These are phyloP conservation scores for Gallinago stenura DNA, from an alignment of 2,797 vertebrate genomes.

Conservation along the genomic window DNA sequence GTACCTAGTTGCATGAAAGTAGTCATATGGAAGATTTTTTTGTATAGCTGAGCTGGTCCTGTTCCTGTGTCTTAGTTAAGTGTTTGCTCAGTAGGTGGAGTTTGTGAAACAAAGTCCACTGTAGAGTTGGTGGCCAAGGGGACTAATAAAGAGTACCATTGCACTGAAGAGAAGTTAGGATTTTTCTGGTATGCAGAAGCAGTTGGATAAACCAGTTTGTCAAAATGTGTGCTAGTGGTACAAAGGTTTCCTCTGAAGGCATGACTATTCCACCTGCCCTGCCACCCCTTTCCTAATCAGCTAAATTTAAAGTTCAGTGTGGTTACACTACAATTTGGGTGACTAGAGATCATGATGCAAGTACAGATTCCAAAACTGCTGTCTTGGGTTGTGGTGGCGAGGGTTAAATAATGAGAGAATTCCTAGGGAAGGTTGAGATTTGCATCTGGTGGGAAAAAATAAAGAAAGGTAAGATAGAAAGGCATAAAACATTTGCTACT, in stretches of 20 bases:
- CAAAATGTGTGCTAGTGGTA: not conserved
- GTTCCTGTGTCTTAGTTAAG: not conserved
- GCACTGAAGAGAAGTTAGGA: not conserved
- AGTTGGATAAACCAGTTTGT: not conserved
- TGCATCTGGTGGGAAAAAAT: not conserved
- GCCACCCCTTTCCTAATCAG: not conserved
- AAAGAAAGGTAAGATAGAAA: not conserved
- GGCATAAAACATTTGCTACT: not conserved
- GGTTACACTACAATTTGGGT: fast-evolving
- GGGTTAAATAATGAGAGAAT: not conserved
- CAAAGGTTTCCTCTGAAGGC: not conserved
- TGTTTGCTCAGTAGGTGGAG: constrained; percentile 44
- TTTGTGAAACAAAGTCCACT: not conserved
- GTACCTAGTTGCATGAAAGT: not conserved
- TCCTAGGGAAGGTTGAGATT: not conserved
- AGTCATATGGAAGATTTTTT: not conserved
- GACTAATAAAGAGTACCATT: not conserved
- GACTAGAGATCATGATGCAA: not conserved
- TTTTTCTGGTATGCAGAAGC: not conserved
- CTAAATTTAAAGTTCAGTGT: not conserved
- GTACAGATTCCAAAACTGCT: fast-evolving
- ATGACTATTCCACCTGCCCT: no score
- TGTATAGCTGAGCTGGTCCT: not conserved
- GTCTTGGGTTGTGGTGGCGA: fast-evolving
- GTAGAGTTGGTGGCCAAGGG: not conserved